Conservation (phyloP, 1,140 invertebrate genomes). For the Dreissena polymorpha region DNA sequence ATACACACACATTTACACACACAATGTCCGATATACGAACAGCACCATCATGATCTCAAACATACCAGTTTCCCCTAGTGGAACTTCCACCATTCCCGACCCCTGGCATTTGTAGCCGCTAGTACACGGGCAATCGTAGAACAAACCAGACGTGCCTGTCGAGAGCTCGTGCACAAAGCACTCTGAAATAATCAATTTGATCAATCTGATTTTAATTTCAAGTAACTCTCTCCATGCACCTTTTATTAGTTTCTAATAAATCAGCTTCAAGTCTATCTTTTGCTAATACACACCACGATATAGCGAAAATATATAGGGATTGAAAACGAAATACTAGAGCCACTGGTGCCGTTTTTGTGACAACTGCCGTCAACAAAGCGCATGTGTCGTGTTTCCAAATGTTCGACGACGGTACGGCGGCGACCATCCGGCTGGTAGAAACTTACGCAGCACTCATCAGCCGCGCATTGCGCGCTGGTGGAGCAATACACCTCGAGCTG, state of each 20-base stretch:
- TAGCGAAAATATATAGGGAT: background rate
- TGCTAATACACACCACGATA: background rate
- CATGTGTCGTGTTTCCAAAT: background rate
- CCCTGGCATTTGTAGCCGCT: background rate
- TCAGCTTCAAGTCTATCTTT: background rate
- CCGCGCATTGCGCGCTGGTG: background rate
- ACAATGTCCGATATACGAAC: no score
- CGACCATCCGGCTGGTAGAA: constrained; percentile 7
- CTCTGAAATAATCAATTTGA: background rate
- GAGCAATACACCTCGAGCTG: no score
- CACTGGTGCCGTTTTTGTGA: background rate
- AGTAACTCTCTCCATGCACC: no score
- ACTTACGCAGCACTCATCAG: constrained; percentile 25
- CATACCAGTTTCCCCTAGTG: constrained; percentile 10
- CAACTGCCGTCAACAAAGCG: constrained; percentile 14
- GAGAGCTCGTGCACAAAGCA: constrained; percentile 9
- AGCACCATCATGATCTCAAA: no score
- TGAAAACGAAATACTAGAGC: constrained; percentile 8
- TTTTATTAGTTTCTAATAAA: background rate
- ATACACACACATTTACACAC: no score
- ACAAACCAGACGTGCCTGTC: constrained; percentile 7
- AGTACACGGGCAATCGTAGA: constrained; percentile 11
- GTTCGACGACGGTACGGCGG: background rate
- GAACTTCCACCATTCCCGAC: constrained; percentile 7
- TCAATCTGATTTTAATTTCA: background rate